These are phyloP conservation scores for Oceanodroma tethys DNA, from an alignment of 2,113 vertebrate genomes.

Conservation along the genomic window DNA sequence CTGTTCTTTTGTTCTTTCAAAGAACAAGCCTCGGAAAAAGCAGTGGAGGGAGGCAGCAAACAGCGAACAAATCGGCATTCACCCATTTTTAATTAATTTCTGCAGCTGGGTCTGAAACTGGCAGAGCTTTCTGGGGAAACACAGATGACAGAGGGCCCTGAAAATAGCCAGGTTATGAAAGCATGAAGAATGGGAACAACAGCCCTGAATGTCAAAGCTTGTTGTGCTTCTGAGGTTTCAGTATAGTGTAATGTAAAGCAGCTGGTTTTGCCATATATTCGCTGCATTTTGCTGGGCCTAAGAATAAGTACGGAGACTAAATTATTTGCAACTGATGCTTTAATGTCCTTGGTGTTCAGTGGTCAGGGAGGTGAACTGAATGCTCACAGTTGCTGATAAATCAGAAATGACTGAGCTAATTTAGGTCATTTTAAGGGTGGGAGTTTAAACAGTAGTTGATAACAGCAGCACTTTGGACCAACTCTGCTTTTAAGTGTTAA, in stretches of 20 bases:
- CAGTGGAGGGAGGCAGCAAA: not conserved
- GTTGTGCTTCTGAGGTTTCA: not conserved
- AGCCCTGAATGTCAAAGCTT: not conserved
- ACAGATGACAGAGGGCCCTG: slow-evolving; percentile 6
- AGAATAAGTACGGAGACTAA: not conserved
- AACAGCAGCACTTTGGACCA: not conserved
- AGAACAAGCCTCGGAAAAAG: slow-evolving; percentile 2
- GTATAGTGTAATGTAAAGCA: not conserved
- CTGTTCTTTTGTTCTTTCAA: slow-evolving; percentile 28
- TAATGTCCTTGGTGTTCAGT: not conserved
- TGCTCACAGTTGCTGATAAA: not conserved
- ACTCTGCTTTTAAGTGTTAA: slow-evolving; percentile 8
- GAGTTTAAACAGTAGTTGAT: not conserved
- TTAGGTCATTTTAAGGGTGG: slow-evolving; percentile 12
- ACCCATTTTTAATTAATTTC: slow-evolving; percentile 41
- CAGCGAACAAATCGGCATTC: not conserved
- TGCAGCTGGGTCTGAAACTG: slow-evolving; percentile 35
- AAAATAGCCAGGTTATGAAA: slow-evolving; percentile 48
- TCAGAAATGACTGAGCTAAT: slow-evolving; percentile 34
- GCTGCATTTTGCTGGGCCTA: not conserved
- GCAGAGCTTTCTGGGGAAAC: not conserved
- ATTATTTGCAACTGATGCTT: not conserved
- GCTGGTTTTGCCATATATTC: not conserved
- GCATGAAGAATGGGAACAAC: not conserved
- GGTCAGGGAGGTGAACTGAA: not conserved